Evolutionary conservation across 1,140 invertebrate genomes (phyloP).

Genomic region (Polypedilum pembai): DNA sequence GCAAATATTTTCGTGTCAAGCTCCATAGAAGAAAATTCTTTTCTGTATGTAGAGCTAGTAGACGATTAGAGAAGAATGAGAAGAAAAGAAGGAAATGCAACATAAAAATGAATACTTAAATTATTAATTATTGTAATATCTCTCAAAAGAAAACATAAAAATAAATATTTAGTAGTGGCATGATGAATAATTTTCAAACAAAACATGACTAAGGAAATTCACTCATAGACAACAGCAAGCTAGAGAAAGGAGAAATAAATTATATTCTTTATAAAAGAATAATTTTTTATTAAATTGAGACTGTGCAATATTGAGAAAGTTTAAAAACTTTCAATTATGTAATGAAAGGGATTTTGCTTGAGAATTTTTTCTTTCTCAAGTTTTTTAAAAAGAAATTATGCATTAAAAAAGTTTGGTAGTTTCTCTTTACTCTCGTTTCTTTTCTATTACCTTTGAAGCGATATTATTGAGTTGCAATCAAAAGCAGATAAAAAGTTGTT

Average conservation of each 20-base stretch:
- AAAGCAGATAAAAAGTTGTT: too few species aligned
- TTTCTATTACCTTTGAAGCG: too few species aligned
- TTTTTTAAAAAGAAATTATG: not conserved
- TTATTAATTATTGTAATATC: constrained; percentile 20
- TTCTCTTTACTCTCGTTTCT: too few species aligned
- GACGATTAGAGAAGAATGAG: not conserved
- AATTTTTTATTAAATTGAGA: not conserved
- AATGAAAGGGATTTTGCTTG: not conserved
- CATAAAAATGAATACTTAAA: constrained; percentile 8
- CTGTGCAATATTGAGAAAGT: constrained; percentile 10
- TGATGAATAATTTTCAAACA: not conserved
- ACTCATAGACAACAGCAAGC: not conserved
- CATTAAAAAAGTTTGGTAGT: not conserved
- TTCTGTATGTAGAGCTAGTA: too few species aligned
- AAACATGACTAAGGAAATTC: not conserved
- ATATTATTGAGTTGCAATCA: too few species aligned
- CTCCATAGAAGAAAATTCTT: not conserved
- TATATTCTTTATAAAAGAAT: constrained; percentile 14
- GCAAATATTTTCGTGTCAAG: not conserved
- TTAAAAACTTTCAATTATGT: not conserved
- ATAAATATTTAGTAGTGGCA: not conserved
- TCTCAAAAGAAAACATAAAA: not conserved
- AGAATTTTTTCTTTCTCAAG: not conserved
- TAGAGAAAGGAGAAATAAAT: constrained; percentile 1
- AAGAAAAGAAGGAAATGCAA: not conserved